These are phyloP conservation scores for Nematostella vectensis DNA, from an alignment of 92 coral and sea anemone genomes.

Conservation along the genomic window DNA sequence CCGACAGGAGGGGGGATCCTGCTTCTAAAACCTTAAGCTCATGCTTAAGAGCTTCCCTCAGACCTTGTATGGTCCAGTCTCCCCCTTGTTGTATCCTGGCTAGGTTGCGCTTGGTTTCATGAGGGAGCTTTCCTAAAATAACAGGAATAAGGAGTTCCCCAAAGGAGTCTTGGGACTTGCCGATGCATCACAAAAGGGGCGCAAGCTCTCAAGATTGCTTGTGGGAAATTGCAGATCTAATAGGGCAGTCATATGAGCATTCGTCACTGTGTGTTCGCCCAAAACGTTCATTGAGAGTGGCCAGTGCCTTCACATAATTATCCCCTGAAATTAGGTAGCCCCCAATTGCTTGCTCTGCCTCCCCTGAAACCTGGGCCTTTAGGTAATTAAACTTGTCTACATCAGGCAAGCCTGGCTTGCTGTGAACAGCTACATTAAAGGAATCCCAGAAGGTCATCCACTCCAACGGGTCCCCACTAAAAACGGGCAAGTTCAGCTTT, in stretches of 20 bases:
- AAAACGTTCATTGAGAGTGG: conserved; percentile 23
- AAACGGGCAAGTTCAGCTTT: conserved; percentile 22
- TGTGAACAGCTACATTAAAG: conserved; percentile 22
- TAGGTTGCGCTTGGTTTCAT: conserved; percentile 23
- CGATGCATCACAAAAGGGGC: too few relatives aligned
- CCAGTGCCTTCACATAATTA: conserved; percentile 19
- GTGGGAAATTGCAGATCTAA: too few relatives aligned
- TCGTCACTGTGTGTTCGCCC: too few relatives aligned
- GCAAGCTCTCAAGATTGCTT: conserved; percentile 15
- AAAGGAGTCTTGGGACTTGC: conserved; percentile 20
- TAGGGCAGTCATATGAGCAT: too few relatives aligned
- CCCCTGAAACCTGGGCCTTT: conserved; percentile 27
- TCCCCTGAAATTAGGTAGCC: conserved; percentile 21
- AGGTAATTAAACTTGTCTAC: conserved; percentile 26
- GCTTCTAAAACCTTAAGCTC: conserved; percentile 23
- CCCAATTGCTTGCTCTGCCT: conserved; percentile 22
- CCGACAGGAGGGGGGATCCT: conserved; percentile 8
- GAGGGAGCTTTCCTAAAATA: conserved; percentile 21
- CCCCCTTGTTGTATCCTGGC: conserved; percentile 27
- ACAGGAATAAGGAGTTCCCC: conserved; percentile 23
- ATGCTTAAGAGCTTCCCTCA: conserved; percentile 18
- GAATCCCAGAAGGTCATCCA: conserved; percentile 37
- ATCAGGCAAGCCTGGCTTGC: conserved; percentile 11
- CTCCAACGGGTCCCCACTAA: conserved; percentile 22
- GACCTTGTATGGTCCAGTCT: conserved; percentile 30